These are phyloP conservation scores for Calyptommatus sinebrachiatus DNA, from an alignment of 2,113 vertebrate genomes.

Conservation along the genomic window DNA sequence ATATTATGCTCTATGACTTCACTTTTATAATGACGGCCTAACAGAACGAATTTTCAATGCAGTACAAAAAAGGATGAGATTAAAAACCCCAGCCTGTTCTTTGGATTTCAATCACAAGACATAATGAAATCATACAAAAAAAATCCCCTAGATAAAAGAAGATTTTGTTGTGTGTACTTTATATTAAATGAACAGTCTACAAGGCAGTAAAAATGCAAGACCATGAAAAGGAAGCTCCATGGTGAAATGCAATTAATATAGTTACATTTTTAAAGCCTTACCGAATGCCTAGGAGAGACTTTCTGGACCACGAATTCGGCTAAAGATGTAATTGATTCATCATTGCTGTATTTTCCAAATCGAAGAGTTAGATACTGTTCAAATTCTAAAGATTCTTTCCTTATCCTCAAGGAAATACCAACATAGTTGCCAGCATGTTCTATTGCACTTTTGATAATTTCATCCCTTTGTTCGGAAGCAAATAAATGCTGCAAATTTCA, in stretches of 20 bases:
- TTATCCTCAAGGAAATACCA: constrained; percentile 86
- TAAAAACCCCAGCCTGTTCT: neutral
- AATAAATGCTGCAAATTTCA: constrained; percentile 87
- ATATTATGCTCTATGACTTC: too few relatives aligned
- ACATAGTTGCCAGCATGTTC: constrained; percentile 97
- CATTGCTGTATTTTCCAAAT: constrained; percentile 94
- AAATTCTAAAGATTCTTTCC: constrained; percentile 89
- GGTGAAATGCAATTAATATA: constrained; percentile 1
- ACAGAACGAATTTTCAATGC: neutral
- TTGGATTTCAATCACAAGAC: neutral
- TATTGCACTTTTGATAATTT: constrained; percentile 93
- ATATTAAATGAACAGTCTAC: neutral
- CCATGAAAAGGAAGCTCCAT: constrained; percentile 21
- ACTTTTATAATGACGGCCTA: too few relatives aligned
- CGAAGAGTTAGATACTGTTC: constrained; percentile 87
- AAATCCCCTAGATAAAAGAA: neutral
- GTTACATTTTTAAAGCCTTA: constrained; percentile 66
- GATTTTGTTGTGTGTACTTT: neutral
- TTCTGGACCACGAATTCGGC: constrained; percentile 98
- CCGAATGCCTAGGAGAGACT: constrained; percentile 88
- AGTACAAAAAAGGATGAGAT: neutral
- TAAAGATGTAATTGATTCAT: constrained; percentile 95
- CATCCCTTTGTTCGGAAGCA: constrained; percentile 94
- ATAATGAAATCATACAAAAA: neutral
- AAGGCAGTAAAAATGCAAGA: neutral